These are phyloP conservation scores for Steatocranus sp. DNA, from an alignment of 2,797 vertebrate species.

Conservation along the genomic window DNA sequence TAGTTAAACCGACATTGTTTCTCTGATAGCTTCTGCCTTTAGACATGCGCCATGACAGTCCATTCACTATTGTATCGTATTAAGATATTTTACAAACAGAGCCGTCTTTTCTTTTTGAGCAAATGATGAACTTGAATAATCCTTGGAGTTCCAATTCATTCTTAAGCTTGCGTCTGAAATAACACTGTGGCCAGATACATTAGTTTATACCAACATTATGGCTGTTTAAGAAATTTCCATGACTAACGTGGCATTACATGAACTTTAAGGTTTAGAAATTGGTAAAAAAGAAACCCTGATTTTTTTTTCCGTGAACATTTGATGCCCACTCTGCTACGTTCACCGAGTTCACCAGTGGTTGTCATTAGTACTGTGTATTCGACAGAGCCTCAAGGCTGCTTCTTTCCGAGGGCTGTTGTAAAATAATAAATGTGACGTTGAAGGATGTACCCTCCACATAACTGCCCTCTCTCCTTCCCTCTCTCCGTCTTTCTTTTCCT, in stretches of 20 bases:
- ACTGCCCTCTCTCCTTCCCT: conserved; percentile 21
- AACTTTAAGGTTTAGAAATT: neutral
- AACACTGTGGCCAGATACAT: neutral
- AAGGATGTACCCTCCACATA: conserved; percentile 65
- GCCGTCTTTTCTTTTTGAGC: neutral
- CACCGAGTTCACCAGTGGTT: conserved; percentile 26
- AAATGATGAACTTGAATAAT: neutral
- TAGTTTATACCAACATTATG: neutral
- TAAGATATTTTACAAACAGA: neutral
- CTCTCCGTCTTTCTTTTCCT: neutral
- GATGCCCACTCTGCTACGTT: conserved; percentile 33
- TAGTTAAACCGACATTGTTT: conserved; percentile 34
- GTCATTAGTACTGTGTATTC: conserved; percentile 40
- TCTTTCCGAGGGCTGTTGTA: conserved; percentile 52
- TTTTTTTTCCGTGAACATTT: conserved; percentile 42
- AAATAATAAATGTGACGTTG: conserved; percentile 69
- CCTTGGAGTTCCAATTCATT: neutral
- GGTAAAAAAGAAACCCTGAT: neutral
- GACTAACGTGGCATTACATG: neutral
- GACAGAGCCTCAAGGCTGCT: conserved; percentile 36
- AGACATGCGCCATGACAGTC: neutral
- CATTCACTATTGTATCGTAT: conserved; percentile 5
- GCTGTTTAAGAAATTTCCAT: neutral
- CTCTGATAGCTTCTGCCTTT: conserved; percentile 7
- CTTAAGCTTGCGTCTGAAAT: neutral